Conservation (phyloP, 2,797 vertebrate genomes). For the Craterocephalus amniculus region DNA sequence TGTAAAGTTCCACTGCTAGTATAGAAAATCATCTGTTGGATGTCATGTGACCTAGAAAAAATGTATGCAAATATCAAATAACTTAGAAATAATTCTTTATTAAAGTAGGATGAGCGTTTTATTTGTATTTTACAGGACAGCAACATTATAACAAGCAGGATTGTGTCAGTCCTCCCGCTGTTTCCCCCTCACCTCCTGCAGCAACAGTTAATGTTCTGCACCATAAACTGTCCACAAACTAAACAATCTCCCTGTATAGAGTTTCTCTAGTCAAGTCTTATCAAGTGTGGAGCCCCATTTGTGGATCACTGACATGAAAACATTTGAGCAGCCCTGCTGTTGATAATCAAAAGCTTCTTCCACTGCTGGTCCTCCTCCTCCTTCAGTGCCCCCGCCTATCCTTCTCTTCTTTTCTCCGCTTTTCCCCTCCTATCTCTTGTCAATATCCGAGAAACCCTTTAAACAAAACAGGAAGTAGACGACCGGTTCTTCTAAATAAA, state of each 20-base stretch:
- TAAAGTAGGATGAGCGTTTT: not conserved
- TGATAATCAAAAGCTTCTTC: constrained; percentile 57
- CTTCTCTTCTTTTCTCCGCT: not conserved
- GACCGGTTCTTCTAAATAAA: constrained; percentile 26
- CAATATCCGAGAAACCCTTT: not conserved
- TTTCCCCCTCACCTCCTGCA: not conserved
- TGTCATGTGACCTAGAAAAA: not conserved
- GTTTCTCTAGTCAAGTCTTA: constrained; percentile 37
- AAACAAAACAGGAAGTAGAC: not conserved
- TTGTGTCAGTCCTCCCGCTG: not conserved
- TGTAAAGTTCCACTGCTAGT: not conserved
- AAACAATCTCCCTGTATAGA: constrained; percentile 29
- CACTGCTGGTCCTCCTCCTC: constrained; percentile 17
- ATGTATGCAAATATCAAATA: too few relatives aligned
- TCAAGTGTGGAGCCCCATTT: constrained; percentile 51
- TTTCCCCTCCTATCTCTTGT: not conserved
- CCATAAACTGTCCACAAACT: constrained; percentile 9
- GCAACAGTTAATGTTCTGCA: not conserved
- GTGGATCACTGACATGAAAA: constrained; percentile 63
- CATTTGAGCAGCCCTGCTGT: constrained; percentile 46
- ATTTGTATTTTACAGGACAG: not conserved
- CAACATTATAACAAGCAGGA: not conserved
- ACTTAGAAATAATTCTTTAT: not conserved
- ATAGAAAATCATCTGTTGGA: not conserved
- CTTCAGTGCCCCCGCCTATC: constrained; percentile 15